Base-by-base conservation (phyloP, 2,113 vertebrate genomes). In the Catharus fuscescens region DNA sequence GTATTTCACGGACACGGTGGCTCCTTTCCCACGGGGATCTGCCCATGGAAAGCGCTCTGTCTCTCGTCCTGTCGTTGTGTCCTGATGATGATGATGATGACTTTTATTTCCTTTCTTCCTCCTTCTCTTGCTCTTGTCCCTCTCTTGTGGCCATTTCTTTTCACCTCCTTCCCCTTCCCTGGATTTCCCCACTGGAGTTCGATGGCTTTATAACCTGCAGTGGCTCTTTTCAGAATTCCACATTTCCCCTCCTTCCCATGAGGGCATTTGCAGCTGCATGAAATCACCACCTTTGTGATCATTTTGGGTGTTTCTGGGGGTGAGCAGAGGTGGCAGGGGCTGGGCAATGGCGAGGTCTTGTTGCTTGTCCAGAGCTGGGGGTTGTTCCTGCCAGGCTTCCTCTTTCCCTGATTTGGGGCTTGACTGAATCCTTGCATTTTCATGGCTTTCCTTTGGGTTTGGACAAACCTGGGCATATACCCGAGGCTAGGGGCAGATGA, bases 21-120 rank as follows among this genome's bases (percentile, higher is more conserved):
- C 91, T 95, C 96, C 95, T 95, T 97, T 94, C 86, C 97, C 45
- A 2, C 8, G 31, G 95, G 97, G 97, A 95, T 73, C 91, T 92
- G 94, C 83, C 32, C 31, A 61, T 52, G 96, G 94, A 89, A 96
- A 97, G 82, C 2, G 4, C 95, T 95, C 96, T 93, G 94, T 97
- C 97, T 98, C 96, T 96, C 11, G 8, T 96, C 97, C 97, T 94
- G 94, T 98, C 42, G 13, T 97, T 80, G 93, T 94, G 96, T 97
- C 96, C 96, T 86, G 97, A 97, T 92, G 86, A 96, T 90, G 96
- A 97, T 94, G 90, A 86, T 92, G 94, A 94, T 80, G 72, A 96
- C 50, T 94, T 95, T 88, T 18, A 82, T 73, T 88, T 83, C 93
- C 47, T 95, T 92, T 45, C 69, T 81, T 86, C 76, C 93, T 72